These are phyloP conservation scores for Empidonax alnorum DNA, from an alignment of 2,113 vertebrate genomes.

Conservation along the genomic window DNA sequence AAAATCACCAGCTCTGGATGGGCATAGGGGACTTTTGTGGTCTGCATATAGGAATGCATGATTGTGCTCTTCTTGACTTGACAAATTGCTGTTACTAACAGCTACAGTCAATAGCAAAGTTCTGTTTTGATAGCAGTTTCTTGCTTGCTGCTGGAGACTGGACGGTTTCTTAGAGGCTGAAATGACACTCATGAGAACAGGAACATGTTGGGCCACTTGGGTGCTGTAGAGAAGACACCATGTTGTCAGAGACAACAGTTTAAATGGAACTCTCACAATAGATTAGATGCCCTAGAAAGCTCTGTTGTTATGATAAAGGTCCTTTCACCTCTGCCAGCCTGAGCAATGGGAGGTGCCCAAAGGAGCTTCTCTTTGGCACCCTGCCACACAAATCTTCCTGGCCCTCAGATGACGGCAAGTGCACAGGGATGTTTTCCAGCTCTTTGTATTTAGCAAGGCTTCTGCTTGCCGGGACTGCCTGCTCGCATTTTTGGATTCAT, in stretches of 20 bases:
- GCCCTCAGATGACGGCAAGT: fast-evolving
- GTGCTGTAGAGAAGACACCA: neutral
- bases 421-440: neutral
- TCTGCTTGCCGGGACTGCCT: fast-evolving
- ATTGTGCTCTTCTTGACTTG: fast-evolving
- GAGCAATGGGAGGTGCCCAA: fast-evolving
- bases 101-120: fast-evolving
- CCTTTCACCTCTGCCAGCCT: neutral
- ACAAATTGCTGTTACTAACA: neutral
- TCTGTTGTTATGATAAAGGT: neutral
- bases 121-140: neutral
- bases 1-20: neutral
- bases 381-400: fast-evolving
- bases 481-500: fast-evolving
- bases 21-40: neutral
- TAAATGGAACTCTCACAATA: neutral
- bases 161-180: neutral
- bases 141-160: neutral
- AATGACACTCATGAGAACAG: neutral
- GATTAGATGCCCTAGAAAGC: neutral
- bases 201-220: fast-evolving
- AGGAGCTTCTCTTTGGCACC: neutral
- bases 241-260: fast-evolving
- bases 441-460: neutral
- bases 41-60: fast-evolving